Evolutionary conservation across 2,113 vertebrate genomes (phyloP), one percentile per base, ranked within the genome.

Genomic region (Thymallus thymallus): DNA sequence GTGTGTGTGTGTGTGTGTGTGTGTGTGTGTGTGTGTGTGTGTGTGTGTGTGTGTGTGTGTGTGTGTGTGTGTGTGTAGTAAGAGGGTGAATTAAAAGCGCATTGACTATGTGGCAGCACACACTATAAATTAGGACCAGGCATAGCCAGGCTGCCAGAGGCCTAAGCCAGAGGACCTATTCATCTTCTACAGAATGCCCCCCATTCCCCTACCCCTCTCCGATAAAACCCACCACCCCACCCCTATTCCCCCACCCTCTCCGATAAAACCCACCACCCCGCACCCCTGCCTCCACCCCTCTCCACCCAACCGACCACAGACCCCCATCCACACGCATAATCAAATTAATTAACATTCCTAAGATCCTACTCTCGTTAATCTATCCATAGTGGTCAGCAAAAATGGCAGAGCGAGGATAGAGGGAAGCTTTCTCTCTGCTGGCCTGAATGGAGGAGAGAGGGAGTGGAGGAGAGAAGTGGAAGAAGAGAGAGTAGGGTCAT

Each of bases 21-120:
- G 73, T 69, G 68, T 76, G 80, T 73, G 76, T 70, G 45, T 72
- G 71, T 68, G 56, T 61, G 18, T 22, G 9, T 60, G 62, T 24
- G 35, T 26, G 60, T 65, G 74, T 73, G 70, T 74, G 73, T 70
- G 69, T 76, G 80, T 73, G 76, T 71, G 45, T 72, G 71, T 69
- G 67, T 46, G 12, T 16, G 3, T 35, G 63, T 76, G 80, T 78
- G 76, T 81, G 80, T 84, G 80, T 79, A 68, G 89, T 87, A 67
- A 82, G 85, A 51, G 88, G 86, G 71, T 87, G 91, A 94, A 95
- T 95, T 92, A 94, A 94, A 92, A 90, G 88, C 82, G 90, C 92
- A 94, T 93, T 92, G 94, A 95, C 93, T 94, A 88, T 93, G 90
- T 94, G 93, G 94, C 93, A 94, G 89, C 86, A 82, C 72, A 75